Conservation (phyloP, 2,113 vertebrate genomes). For the Microtus ochrogaster region DNA sequence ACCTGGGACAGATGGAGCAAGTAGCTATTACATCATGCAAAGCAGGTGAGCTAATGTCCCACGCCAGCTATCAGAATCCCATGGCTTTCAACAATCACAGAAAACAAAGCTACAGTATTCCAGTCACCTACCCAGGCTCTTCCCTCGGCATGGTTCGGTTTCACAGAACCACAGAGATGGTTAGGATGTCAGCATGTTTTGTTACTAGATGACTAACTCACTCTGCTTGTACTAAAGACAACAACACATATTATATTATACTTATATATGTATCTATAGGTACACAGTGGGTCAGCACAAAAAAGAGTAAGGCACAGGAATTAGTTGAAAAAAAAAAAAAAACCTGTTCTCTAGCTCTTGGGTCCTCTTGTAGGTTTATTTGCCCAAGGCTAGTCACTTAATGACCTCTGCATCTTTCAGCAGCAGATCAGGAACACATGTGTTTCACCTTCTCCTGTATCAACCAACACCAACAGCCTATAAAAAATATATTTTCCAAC, state of each 20-base stretch:
- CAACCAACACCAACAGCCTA: not conserved
- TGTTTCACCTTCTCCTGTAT: not conserved
- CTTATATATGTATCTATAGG: not conserved
- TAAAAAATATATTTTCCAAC: not conserved
- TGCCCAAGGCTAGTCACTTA: not conserved
- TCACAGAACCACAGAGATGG: not conserved
- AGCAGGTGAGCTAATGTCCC: not conserved
- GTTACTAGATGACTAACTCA: not conserved
- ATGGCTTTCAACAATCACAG: not conserved
- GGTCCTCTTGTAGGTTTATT: not conserved
- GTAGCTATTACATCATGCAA: not conserved
- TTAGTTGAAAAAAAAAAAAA: not conserved
- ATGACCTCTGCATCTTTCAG: not conserved
- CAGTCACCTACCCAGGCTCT: not conserved
- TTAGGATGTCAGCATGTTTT: not conserved
- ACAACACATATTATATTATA: not conserved
- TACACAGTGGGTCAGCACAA: not conserved
- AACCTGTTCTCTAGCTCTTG: not conserved
- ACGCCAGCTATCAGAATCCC: not conserved
- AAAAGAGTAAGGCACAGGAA: not conserved
- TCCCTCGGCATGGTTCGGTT: not conserved
- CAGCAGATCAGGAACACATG: not conserved
- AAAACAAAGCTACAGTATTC: conserved; percentile 31
- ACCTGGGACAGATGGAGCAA: not conserved
- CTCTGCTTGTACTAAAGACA: not conserved